Base-by-base conservation (phyloP, 2,888 invertebrate species). In the Heliothis peltigera region DNA sequence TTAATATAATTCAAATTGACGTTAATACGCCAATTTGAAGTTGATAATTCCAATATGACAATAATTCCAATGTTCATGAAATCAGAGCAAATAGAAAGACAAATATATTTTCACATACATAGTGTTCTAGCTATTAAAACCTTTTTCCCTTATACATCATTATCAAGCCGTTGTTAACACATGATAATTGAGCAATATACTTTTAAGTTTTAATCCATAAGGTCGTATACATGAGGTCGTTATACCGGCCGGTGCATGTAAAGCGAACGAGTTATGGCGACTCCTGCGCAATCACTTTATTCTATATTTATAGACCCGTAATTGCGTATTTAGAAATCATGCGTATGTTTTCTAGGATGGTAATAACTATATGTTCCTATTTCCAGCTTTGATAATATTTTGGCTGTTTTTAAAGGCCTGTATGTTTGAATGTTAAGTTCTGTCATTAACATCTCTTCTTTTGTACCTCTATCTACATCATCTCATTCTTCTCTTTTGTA, bases 271-370 rank as follows among this genome's bases (percentile, higher is more conserved):
- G 63, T 70, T 70, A 70, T 25, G 25, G 47, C 35, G 42, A 43
- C 52, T 70, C 17, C 35, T 32, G 19, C 39, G 52, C 66, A 62
- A 70, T 66, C 42, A 32, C 21, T 67, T 70, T 62, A 70, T 66
- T 43, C n/a, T 17, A n/a, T 47, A 53, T 66, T 66, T 66, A 70
- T 70, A 52, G 22, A 47, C 22, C 17, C 15, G 19, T 52, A 70
- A 28, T 42, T 67, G 28, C 46, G 19, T 42, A 61, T 61, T 66
- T 51, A 70, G 62, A 70, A 52, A 25, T 12, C 21, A 51, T 52
- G n/a, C 39, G 19, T 69, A 22, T 22, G 22, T 65, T 32, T 35
- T n/a, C n/a, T 17, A 28, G 21, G 32, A 12, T 32, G 32, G 32
- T 32, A 32, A 6, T 7, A n/a, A n/a, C n/a, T 7, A 25, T 7